Evolutionary conservation across 2,113 vertebrate species (phyloP).

Genomic region (Theropithecus gelada): DNA sequence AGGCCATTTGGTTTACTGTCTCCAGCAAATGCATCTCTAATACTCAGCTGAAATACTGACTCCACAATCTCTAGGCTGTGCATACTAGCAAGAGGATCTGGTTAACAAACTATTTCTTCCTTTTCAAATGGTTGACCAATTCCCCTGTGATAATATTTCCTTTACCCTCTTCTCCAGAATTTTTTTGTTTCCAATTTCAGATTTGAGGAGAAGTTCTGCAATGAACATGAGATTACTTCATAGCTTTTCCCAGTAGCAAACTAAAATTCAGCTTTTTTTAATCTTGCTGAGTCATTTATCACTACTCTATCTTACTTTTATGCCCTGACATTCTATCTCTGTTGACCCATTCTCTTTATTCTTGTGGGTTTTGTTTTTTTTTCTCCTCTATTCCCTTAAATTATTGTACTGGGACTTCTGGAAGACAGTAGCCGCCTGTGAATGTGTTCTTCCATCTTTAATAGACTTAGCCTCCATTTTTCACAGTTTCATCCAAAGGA

Average conservation of each 20-base stretch:
- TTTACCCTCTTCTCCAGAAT: not conserved
- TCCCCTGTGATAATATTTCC: not conserved
- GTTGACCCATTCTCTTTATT: not conserved
- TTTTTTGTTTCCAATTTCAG: not conserved
- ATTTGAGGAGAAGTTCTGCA: not conserved
- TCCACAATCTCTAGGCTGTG: not conserved
- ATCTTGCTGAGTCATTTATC: not conserved
- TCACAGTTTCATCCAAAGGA: not conserved
- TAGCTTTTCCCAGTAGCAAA: not conserved
- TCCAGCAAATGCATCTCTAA: not conserved
- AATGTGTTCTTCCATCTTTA: not conserved
- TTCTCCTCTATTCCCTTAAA: not conserved
- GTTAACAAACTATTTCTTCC: not conserved
- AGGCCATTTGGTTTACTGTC: not conserved
- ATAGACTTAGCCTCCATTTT: not conserved
- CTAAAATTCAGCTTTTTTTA: not conserved
- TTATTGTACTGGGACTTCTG: not conserved
- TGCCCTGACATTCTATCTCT: not conserved
- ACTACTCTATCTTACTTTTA: not conserved
- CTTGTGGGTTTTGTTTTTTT: not conserved
- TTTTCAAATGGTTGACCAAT: not conserved
- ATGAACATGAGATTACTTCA: not conserved
- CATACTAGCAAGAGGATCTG: not conserved
- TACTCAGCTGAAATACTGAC: not conserved
- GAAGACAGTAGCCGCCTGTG: not conserved